Evolutionary conservation across 2,797 vertebrate genomes (phyloP), one percentile per base, ranked within the genome.

Genomic region (Acanthis flammea): DNA sequence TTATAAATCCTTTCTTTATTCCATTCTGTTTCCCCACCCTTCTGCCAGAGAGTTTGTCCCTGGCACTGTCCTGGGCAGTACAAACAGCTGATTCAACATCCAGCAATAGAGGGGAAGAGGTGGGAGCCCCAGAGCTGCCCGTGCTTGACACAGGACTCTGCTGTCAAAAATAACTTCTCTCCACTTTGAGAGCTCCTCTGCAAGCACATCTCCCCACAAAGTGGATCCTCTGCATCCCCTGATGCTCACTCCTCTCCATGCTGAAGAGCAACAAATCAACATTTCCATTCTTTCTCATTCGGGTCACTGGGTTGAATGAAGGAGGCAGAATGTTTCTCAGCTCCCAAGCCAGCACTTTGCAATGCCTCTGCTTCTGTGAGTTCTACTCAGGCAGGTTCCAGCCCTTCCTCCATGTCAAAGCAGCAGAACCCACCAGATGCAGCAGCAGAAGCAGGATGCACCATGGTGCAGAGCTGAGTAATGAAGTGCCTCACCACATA

Each of bases 51-150:
- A 50, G 21, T 83, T 71, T 88, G 72, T 77, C 42, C 54, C 83
- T 28, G 41, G 73, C 6, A 6, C n/a, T 50, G 66, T 2, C 4
- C 7, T 0, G 51, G 55, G 72, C 65, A 3, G 3, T 53, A 71
- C 70, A 92, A 86, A 83, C 75, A 84, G 73, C 76, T 86, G 76
- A 65, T 81, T 86, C 79, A 92, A 74, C 70, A 86, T 17, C 45
- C 76, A 88, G 61, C 1, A 4, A 4, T 9, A 72, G 39, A 79
- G 6, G 21, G 35, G 48, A 92, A 88, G 72, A 77, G 50, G 53
- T 74, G 68, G 57, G 53, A 95, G 83, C 24, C 33, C 27, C 0
- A 0, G 50, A 63, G 80, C 73, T 12, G 2, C 33, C 31, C 0
- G 1, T 7, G 19, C 57, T 80, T 79, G 53, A 60, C 65, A 81